These are phyloP conservation scores for Sternotherus odoratus DNA, from an alignment of 2,797 vertebrate species.

Conservation along the genomic window DNA sequence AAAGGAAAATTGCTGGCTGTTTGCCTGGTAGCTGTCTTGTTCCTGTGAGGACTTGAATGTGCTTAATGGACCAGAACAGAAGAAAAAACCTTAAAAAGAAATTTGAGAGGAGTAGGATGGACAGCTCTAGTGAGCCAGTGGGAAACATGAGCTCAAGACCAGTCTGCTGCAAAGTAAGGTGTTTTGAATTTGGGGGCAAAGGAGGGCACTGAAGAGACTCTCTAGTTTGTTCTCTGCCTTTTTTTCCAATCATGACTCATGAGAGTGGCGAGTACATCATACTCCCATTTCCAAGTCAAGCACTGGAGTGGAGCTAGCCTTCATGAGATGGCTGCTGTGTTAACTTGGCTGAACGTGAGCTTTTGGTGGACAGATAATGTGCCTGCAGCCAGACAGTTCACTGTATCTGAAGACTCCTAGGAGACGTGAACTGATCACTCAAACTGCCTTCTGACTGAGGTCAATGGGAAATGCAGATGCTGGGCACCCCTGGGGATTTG, in stretches of 20 bases:
- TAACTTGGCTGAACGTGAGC: neutral
- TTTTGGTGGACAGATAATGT: neutral
- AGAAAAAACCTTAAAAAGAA: neutral
- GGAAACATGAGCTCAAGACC: neutral
- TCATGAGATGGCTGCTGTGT: neutral
- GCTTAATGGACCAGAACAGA: neutral
- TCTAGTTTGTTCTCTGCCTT: neutral
- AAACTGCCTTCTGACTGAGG: neutral
- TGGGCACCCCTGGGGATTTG: neutral
- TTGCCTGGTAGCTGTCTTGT: neutral
- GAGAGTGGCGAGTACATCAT: neutral
- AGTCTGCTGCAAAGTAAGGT: neutral
- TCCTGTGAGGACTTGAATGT: accelerated
- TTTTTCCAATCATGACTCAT: neutral
- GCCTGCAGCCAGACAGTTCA: neutral
- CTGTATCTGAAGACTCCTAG: neutral
- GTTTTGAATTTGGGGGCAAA: neutral
- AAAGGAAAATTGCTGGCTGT: neutral
- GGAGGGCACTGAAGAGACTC: accelerated
- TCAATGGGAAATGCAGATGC: neutral
- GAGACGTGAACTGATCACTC: neutral
- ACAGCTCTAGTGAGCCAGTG: neutral
- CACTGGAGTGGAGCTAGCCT: neutral
- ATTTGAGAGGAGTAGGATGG: accelerated
- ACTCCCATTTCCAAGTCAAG: neutral